Conservation (phyloP, 2,797 vertebrate genomes). For the Mionectes olivaceus region DNA sequence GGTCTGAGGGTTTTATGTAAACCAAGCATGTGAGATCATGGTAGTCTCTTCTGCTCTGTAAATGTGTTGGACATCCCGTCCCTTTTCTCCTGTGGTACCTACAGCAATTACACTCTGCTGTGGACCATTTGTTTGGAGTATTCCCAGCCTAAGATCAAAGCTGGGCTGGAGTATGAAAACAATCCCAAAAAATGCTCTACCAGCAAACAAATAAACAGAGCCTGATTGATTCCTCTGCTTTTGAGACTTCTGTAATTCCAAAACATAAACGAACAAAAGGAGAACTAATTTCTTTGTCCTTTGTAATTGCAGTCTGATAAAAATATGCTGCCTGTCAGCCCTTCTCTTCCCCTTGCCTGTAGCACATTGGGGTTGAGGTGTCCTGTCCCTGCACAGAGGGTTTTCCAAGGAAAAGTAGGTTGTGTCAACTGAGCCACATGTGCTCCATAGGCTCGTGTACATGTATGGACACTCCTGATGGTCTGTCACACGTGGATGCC, state of each 20-base stretch:
- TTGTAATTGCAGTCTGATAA: background rate
- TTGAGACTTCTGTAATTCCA: conserved; percentile 41
- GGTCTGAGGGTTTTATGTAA: background rate
- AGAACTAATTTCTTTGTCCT: conserved; percentile 39
- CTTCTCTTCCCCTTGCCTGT: background rate
- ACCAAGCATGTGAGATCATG: background rate
- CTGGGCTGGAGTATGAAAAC: conserved; percentile 18
- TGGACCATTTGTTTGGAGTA: conserved; percentile 21
- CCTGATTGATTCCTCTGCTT: conserved; percentile 37
- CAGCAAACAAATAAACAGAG: conserved; percentile 55
- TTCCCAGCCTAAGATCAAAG: conserved; percentile 57
- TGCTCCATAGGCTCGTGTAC: accelerated
- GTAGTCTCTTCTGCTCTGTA: background rate
- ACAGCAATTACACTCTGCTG: conserved; percentile 42
- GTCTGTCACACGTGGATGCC: background rate
- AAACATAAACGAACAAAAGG: conserved; percentile 56
- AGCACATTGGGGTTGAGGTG: background rate
- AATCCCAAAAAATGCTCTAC: conserved; percentile 31
- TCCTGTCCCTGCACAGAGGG: background rate
- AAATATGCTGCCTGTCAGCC: background rate
- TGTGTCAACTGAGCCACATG: background rate
- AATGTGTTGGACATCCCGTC: background rate
- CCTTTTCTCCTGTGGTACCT: conserved; percentile 48
- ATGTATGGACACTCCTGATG: accelerated
- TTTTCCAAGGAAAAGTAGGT: background rate